phyloP scores from a whole-genome alignment of 1,140 invertebrate species.

The Pentalonia nigronervosa region DNA sequence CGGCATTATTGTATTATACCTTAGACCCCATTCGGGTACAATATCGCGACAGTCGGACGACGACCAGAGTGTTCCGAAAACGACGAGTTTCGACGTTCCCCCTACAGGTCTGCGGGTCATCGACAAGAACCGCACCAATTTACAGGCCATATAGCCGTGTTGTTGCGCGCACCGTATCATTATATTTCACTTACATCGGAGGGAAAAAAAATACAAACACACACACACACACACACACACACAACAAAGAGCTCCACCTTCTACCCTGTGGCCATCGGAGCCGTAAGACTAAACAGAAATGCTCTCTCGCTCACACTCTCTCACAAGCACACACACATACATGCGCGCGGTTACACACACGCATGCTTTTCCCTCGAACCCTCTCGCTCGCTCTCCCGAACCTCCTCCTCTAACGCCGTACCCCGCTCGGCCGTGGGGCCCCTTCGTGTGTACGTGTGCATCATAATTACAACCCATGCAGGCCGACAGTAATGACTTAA shows the following conservation, averaged over 20 bases:
- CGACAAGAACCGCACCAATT: constrained; percentile 34
- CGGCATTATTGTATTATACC: too few species aligned
- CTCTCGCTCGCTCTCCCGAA: not conserved
- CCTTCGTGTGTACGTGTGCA: constrained; percentile 48
- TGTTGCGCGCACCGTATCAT: constrained; percentile 49
- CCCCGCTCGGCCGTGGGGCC: not conserved
- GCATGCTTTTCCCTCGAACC: not conserved
- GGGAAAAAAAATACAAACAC: constrained; percentile 13
- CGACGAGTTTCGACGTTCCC: not conserved
- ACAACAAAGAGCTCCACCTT: constrained; percentile 50
- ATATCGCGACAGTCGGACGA: not conserved
- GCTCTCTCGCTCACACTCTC: not conserved
- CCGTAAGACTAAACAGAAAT: constrained; percentile 31
- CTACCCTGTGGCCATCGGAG: constrained; percentile 43
- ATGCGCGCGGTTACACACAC: not conserved
- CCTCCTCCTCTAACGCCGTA: not conserved
- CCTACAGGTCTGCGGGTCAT: constrained; percentile 15
- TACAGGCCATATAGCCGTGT: constrained; percentile 11
- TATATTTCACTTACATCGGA: constrained; percentile 55
- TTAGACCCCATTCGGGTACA: too few species aligned
- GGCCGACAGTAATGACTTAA: constrained; percentile 57
- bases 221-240: not conserved
- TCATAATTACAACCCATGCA: constrained; percentile 55
- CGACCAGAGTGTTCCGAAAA: not conserved
- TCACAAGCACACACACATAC: too few species aligned